Base-by-base conservation (phyloP, 2,113 vertebrate species). In the Spea bombifrons region DNA sequence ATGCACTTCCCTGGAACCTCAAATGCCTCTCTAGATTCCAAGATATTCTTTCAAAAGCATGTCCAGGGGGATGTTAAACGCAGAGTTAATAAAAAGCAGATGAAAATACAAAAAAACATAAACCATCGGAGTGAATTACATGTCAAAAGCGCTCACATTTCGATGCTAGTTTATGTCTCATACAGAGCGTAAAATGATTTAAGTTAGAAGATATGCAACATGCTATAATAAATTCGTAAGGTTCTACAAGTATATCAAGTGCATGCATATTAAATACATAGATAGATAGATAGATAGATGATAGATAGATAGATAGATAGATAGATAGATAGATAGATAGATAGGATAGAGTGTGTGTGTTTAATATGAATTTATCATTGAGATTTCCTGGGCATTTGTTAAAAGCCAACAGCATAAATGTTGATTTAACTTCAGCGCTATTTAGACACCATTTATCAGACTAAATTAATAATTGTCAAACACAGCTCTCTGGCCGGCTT, bases 381-480 rank as follows among this genome's bases (percentile, higher is more conserved):
- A 52, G 5, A 75, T 30, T n/a, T 15, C 55, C 55, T 59, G 55
- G 3, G 9, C n/a, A 61, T 57, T 57, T 17, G 15, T 49, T 69
- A 77, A 70, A 70, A 70, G 45, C 75, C 70, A 46, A 69, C 75
- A 76, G 15, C 48, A 74, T 49, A 47, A 59, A 72, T 72, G 61
- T 71, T 79, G 78, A 73, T 73, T 59, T 67, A 67, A 73, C 53
- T 74, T 50, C 6, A 44, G 13, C 64, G 10, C 43, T 46, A 80
- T 74, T 73, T 74, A 67, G 64, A 66, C 45, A 74, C 52, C n/a
- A 73, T 67, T 49, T 72, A 78, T 78, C 68, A 84, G 80, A 81
- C 86, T 86, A 85, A 83, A 85, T 83, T 81, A 88, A 84, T 80
- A 88, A 89, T 90, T 89, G 90, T 83, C 84, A 86, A 86, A 83